Base-by-base conservation (phyloP, 2,888 invertebrate species). In the Julus scanicus region DNA sequence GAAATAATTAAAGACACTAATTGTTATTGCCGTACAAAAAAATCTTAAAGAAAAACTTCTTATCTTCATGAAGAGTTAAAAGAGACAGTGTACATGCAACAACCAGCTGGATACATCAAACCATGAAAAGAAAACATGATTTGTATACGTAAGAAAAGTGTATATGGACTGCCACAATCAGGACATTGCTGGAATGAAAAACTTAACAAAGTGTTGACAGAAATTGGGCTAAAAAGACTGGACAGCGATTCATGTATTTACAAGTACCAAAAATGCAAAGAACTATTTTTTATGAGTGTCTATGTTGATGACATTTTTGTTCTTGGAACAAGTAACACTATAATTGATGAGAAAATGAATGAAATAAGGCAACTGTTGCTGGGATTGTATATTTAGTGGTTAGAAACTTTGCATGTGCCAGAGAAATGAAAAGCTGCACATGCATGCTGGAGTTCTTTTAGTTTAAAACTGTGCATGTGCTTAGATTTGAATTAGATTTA, bases 121-220 rank as follows among this genome's bases (percentile, higher is more conserved):
- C 53, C 86, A 13, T 86, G 87, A 48, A 3, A 87, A n/a, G 9
- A 88, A 44, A n/a, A 84, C 20, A 84, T 84, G 39, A 88, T 89
- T 20, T 89, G 89, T 80, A 86, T 84, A 53, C 85, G 90, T 2
- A 84, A 87, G 44, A 88, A 86, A 48, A 84, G 57, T 15, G 29
- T 90, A 11, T 90, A 89, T 89, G 89, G 89, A 15, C 88, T 90
- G 11, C 86, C 87, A 53, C 89, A 90, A 87, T 88, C 90, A 37
- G 80, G 89, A 29, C 40, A 87, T 9, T 88, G 87, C 13, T 89
- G 88, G 89, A 80, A 89, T 57, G 86, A 88, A 37, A 88, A 87
- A 40, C 86, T 90, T 29, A 89, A 84, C 3, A 86, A 86, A 48
- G 44, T 83, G 3, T 15, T 83, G 1, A 3, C 86, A 20, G 40